Evolutionary conservation across 1,140 invertebrate genomes (phyloP).

Genomic region (Dendrolimus kikuchii): DNA sequence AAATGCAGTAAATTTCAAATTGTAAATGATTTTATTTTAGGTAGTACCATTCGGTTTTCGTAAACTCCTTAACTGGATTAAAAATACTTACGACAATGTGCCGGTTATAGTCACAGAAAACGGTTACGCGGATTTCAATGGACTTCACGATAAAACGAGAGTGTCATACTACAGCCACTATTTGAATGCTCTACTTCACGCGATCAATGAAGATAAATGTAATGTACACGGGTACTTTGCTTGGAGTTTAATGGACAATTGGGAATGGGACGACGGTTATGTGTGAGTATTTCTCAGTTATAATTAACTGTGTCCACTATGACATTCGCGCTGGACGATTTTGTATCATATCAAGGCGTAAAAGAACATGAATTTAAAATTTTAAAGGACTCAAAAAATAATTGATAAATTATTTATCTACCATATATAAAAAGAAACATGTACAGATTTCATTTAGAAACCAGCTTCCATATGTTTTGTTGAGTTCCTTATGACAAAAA

Average conservation of each 20-base stretch:
- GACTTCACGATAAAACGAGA: slow-evolving; percentile 62
- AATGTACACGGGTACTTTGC: slow-evolving; percentile 80
- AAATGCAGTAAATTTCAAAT: no score
- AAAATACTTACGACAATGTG: slow-evolving; percentile 77
- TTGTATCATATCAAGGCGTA: neutral
- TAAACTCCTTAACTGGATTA: slow-evolving; percentile 77
- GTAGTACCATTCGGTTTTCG: slow-evolving; percentile 64
- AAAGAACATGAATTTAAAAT: no score
- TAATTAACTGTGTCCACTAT: neutral
- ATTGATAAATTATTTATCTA: no score
- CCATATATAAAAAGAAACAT: no score
- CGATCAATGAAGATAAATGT: slow-evolving; percentile 74
- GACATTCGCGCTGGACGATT: neutral
- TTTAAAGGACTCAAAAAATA: no score
- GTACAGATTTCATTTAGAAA: no score
- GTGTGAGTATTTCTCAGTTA: slow-evolving; percentile 53
- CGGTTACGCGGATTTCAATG: slow-evolving; percentile 73
- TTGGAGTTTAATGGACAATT: slow-evolving; percentile 85
- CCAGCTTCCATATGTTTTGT: no score
- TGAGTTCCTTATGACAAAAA: no score
- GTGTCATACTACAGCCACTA: slow-evolving; percentile 77
- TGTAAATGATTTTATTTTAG: slow-evolving; percentile 21
- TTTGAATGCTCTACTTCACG: slow-evolving; percentile 66
- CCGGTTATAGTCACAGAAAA: slow-evolving; percentile 84
- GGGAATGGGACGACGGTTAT: slow-evolving; percentile 80